Conservation (phyloP, 2,797 vertebrate genomes). For the Limnodromus scolopaceus region DNA sequence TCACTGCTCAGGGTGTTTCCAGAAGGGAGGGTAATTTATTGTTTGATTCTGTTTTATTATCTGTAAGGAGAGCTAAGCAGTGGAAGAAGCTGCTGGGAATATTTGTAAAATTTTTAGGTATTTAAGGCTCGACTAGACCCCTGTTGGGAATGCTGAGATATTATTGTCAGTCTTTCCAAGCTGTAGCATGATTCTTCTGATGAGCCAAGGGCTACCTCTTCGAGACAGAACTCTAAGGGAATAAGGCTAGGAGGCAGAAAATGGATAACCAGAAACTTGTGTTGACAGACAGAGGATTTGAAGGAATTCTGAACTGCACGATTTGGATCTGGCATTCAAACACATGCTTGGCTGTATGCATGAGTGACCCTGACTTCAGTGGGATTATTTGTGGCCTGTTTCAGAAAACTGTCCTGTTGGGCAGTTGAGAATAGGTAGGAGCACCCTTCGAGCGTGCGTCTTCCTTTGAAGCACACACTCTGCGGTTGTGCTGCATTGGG, state of each 20-base stretch:
- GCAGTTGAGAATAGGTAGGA: background rate
- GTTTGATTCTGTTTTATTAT: background rate
- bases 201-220: background rate
- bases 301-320: background rate
- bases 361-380: background rate
- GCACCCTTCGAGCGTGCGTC: rapidly evolving
- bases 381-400: background rate
- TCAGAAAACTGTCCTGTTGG: background rate
- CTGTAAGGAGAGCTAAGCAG: background rate
- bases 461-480: background rate
- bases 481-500: background rate
- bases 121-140: background rate
- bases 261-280: background rate
- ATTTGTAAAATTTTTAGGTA: background rate
- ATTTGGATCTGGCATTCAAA: background rate
- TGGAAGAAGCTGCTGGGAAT: background rate
- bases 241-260: background rate
- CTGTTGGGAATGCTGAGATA: background rate
- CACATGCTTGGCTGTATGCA: background rate
- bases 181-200: background rate
- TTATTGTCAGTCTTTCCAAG: background rate
- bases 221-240: background rate
- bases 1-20: background rate
- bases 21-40: background rate
- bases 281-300: background rate